Evolutionary conservation across 1,140 invertebrate species (phyloP).

Genomic region (Druon quercuslanigerum): DNA sequence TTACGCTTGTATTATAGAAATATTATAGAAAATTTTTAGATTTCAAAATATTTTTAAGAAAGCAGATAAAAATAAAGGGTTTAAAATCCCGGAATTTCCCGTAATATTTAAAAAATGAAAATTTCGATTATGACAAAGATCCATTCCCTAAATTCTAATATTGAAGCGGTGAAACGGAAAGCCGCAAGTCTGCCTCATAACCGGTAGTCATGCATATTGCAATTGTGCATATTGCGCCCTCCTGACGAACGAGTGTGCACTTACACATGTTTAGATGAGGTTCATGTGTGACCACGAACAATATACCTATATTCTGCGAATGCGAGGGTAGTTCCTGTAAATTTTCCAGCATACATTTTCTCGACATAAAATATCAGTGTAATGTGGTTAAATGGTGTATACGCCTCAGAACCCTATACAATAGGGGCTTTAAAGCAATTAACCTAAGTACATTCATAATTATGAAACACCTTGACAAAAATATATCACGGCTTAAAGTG

Average conservation of each 20-base stretch:
- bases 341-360: slow-evolving; percentile 14
- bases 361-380: slow-evolving; percentile 21
- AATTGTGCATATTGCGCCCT: slow-evolving; percentile 17
- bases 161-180: slow-evolving; percentile 9
- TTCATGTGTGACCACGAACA: neutral
- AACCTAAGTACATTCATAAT: neutral
- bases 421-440: neutral
- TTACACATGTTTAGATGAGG: neutral
- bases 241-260: slow-evolving; percentile 19
- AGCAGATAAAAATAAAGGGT: no score
- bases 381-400: slow-evolving; percentile 14
- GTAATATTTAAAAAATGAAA: neutral
- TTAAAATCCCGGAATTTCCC: no score
- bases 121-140: slow-evolving; percentile 10
- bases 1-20: no score
- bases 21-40: no score
- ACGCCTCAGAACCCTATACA: slow-evolving; percentile 1
- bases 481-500: neutral
- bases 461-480: neutral
- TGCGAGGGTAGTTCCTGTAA: neutral
- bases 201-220: slow-evolving; percentile 26
- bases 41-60: no score
- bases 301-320: slow-evolving; percentile 1
- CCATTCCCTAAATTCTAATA: slow-evolving; percentile 24
- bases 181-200: slow-evolving; percentile 24